Evolutionary conservation across 2,888 invertebrate species (phyloP).

Genomic region (Neoascia interrupta): DNA sequence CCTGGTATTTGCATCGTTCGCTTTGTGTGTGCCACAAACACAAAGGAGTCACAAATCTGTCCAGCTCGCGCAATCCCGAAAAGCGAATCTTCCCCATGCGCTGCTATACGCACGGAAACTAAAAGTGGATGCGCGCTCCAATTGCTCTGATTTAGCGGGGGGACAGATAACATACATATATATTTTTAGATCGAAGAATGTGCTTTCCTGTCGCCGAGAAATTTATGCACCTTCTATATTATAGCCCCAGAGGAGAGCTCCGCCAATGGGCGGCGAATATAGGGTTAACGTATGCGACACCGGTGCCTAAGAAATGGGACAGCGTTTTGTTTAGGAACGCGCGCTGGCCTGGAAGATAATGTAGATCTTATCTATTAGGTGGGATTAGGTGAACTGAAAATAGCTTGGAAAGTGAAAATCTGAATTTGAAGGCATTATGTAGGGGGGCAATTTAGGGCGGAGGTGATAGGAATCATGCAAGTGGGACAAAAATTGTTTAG

Average conservation of each 20-base stretch:
- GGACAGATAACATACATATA: constrained; percentile 29
- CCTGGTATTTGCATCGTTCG: constrained; percentile 62
- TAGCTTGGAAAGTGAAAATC: constrained; percentile 40
- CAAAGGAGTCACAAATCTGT: constrained; percentile 68
- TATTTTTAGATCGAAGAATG: constrained; percentile 57
- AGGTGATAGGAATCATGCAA: too few species aligned
- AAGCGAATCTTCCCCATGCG: constrained; percentile 51
- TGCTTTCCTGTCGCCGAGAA: constrained; percentile 17
- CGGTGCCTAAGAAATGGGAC: constrained; percentile 52
- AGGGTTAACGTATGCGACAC: constrained; percentile 62
- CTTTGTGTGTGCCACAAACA: constrained; percentile 44
- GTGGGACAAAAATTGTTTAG: too few species aligned
- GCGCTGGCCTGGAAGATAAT: constrained; percentile 22
- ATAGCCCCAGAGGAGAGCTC: constrained; percentile 1
- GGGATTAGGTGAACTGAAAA: constrained; percentile 45
- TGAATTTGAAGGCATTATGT: neutral
- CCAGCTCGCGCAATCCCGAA: constrained; percentile 32
- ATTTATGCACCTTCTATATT: constrained; percentile 67
- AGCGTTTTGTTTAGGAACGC: constrained; percentile 33
- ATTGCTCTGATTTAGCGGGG: constrained; percentile 57
- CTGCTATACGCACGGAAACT: constrained; percentile 18
- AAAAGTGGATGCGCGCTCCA: constrained; percentile 58
- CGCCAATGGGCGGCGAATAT: constrained; percentile 14
- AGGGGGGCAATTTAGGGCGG: too few species aligned
- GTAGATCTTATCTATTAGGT: constrained; percentile 39